Percentiles rank a stretch among this genome's conserved stretches.
phyloP scores from a whole-genome alignment of 2,888 invertebrate genomes.

The Sipha maydis region DNA sequence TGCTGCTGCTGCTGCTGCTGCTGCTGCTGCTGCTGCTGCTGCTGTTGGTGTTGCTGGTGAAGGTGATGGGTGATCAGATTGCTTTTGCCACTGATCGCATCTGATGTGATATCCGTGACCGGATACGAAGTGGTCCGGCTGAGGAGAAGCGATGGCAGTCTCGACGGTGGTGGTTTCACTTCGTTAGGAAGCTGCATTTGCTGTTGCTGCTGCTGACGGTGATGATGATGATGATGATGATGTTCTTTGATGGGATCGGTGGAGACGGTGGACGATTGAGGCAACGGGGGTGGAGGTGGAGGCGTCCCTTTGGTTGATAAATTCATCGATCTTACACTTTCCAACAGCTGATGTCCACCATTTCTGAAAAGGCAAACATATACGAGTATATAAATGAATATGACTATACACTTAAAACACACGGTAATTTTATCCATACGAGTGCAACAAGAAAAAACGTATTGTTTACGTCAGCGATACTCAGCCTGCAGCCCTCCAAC shows the following conservation, averaged over 20 bases:
- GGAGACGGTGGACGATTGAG: neutral
- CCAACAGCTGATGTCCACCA: constrained; percentile 43
- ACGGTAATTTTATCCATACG: neutral
- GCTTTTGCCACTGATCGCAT: neutral
- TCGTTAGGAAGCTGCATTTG: constrained; percentile 6
- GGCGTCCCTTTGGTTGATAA: constrained; percentile 48
- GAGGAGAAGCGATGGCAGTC: constrained; percentile 27
- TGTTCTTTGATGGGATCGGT: neutral
- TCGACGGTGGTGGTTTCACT: constrained; percentile 13
- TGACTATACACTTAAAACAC: neutral
- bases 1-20: no score
- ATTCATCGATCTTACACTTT: constrained; percentile 36
- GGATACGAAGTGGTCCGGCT: constrained; percentile 55
- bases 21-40: constrained; percentile 11
- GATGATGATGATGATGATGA: constrained; percentile 17
- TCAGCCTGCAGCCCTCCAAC: no score
- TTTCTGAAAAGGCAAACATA: neutral
- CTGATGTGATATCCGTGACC: constrained; percentile 27
- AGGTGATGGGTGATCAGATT: neutral
- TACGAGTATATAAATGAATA: neutral
- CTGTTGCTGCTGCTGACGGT: constrained; percentile 21
- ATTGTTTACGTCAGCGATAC: no score
- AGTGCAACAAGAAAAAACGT: neutral
- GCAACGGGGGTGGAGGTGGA: constrained; percentile 26
- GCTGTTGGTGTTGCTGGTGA: neutral